Evolutionary conservation across 2,888 invertebrate genomes (phyloP).

Genomic region (Sminthurides aquaticus): DNA sequence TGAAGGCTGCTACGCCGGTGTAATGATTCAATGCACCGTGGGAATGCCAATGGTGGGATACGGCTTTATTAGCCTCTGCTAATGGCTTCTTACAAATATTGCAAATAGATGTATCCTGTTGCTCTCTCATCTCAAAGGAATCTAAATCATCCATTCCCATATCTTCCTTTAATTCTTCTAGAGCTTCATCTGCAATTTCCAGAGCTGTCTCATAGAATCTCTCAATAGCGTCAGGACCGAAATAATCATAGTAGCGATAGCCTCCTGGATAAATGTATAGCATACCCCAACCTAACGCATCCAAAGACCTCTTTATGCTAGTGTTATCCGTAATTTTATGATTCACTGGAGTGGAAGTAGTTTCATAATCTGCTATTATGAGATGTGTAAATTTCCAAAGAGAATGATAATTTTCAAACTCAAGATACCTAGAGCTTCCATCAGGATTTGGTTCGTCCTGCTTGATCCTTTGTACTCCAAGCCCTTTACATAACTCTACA

Average conservation of each 20-base stretch:
- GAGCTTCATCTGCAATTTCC: not conserved
- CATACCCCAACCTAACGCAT: not conserved
- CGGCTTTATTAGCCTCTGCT: not conserved
- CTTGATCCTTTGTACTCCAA: not conserved
- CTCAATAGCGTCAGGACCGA: not conserved
- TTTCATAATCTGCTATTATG: not conserved
- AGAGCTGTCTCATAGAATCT: not conserved
- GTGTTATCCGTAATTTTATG: not conserved
- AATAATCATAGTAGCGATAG: not conserved
- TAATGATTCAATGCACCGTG: not conserved
- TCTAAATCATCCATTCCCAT: not conserved
- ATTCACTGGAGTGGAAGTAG: not conserved
- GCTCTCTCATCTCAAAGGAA: not conserved
- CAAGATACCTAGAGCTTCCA: not conserved
- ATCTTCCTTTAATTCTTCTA: not conserved
- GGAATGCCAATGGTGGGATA: not conserved
- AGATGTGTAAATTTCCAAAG: not conserved
- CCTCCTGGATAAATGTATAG: not conserved
- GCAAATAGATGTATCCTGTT: not conserved
- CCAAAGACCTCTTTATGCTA: not conserved
- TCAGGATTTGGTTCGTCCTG: not conserved
- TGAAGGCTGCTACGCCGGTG: not conserved
- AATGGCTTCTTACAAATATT: not conserved
- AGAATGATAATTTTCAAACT: not conserved
- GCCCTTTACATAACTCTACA: not conserved